Base-by-base conservation (phyloP, 2,888 invertebrate species). In the Pachliopta kotzebuea region DNA sequence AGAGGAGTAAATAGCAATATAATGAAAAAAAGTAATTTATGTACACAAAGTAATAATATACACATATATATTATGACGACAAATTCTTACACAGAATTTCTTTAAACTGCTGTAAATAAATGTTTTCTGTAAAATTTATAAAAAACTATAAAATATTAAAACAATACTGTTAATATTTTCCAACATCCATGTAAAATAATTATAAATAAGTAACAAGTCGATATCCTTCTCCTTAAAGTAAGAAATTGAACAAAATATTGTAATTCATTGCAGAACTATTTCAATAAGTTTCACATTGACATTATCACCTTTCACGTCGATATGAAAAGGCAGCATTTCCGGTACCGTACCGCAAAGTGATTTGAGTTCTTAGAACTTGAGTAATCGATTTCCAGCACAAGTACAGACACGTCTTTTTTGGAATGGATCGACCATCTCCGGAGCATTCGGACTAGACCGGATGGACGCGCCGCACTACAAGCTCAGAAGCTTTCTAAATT, bases 381-480 rank as follows among this genome's bases (percentile, higher is more conserved):
- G 60, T 56, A 60, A 64, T 64, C 56, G 60, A 56, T 60, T 60
- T 42, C 18, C 42, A 56, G 31, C 45, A 17, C 50, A 52, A 60
- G 55, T 24, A 50, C 60, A 29, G 64, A 64, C 50, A 59, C 37
- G 56, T 59, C 64, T 64, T 60, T 60, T 64, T 52, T 56, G 26
- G 50, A 50, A 64, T 56, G 60, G 56, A 64, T 64, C 55, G 60
- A 50, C 60, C 60, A 64, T 64, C 64, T 64, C 60, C 64, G 60
- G 60, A 31, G 55, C 56, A 56, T 55, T 59, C 49, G 64, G 50
- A 54, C 37, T 23, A 24, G 55, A 56, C 50, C 56, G 64, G 60
- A 60, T 31, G 50, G 53, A 45, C 45, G 45, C 49, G 56, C 56
- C 50, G 49, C 26, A 26, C 57, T 63, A 53, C 56, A 37, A 63